Evolutionary conservation across 2,888 invertebrate species (phyloP), one percentile per base, ranked within the genome.

Genomic region (Synanthedon andrenaeformis): DNA sequence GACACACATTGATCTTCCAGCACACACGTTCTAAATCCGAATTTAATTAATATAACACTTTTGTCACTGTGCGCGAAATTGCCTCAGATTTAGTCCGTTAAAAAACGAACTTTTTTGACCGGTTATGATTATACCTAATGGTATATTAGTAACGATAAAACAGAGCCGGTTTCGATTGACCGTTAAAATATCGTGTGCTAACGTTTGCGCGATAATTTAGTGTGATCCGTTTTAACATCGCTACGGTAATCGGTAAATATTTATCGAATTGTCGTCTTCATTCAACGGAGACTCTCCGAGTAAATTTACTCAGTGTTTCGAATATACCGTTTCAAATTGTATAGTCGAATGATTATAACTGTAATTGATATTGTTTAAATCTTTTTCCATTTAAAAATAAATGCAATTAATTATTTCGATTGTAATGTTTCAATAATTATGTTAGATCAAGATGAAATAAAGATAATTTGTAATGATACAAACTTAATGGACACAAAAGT

Each of bases 121-220:
- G 35, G 51, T 51, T 51, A n/a, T 41, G n/a, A 4, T 35, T n/a
- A 51, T 51, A 17, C 4, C 14, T 51, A 51, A n/a, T 28, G 14
- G 12, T 41, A 51, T 3, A 19, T 13, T 45, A 45, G 14, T 45
- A n/a, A 4, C 17, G 49, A 49, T 19, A 14, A 12, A 17, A 10
- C 17, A 55, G 60, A 74, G 82, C 84, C 72, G 67, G 81, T 80
- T 69, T 54, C 5, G 52, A 51, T 53, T 58, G 71, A 78, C 83
- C 82, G 83, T 83, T 82, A 81, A 81, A 72, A 67, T 67, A 17
- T 71, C 66, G 66, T 66, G 65, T 66, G 68, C 69, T 70, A 72
- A 67, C 71, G 59, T 59, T 62, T 67, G 62, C 58, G 58, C 61
- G 75, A 67, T 77, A 73, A 74, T 63, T 72, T 63, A 59, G 65